Evolutionary conservation across 2,888 invertebrate species (phyloP).

Genomic region (Ochropleura plecta): DNA sequence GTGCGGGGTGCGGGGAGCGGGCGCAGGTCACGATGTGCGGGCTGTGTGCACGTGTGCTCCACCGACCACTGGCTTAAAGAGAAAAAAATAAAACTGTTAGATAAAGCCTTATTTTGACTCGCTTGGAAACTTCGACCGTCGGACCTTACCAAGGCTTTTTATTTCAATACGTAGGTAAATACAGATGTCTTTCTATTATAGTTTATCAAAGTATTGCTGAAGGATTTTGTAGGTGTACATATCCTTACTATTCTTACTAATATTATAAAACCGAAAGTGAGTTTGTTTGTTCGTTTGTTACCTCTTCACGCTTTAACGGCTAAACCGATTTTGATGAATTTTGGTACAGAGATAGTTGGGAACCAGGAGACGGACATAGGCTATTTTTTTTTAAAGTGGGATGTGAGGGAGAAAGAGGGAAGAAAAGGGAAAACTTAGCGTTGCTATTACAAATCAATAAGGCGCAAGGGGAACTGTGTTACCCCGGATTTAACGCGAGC

Average conservation of each 20-base stretch:
- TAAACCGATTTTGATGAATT: too few relatives aligned
- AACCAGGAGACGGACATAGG: too few relatives aligned
- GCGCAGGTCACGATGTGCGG: constrained; percentile 74
- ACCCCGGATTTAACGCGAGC: too few relatives aligned
- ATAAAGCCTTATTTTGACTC: constrained; percentile 65
- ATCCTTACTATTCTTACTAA: too few relatives aligned
- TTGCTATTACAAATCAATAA: too few relatives aligned
- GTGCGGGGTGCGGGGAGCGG: constrained; percentile 50
- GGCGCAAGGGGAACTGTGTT: too few relatives aligned
- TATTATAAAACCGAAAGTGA: too few relatives aligned
- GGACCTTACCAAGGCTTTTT: constrained; percentile 47
- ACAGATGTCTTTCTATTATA: background rate
- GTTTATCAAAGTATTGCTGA: background rate
- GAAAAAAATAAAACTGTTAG: constrained; percentile 66
- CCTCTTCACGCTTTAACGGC: too few relatives aligned
- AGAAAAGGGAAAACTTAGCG: too few relatives aligned
- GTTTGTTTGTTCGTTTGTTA: background rate
- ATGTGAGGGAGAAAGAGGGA: too few relatives aligned
- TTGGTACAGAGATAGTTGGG: too few relatives aligned
- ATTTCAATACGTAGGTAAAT: constrained; percentile 27
- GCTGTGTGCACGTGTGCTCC: constrained; percentile 70
- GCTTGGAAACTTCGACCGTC: constrained; percentile 46
- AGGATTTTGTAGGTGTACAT: background rate
- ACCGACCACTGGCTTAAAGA: constrained; percentile 56
- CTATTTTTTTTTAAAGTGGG: too few relatives aligned